Evolutionary conservation across 2,113 vertebrate genomes (phyloP).

Genomic region (Ovibos moschatus): DNA sequence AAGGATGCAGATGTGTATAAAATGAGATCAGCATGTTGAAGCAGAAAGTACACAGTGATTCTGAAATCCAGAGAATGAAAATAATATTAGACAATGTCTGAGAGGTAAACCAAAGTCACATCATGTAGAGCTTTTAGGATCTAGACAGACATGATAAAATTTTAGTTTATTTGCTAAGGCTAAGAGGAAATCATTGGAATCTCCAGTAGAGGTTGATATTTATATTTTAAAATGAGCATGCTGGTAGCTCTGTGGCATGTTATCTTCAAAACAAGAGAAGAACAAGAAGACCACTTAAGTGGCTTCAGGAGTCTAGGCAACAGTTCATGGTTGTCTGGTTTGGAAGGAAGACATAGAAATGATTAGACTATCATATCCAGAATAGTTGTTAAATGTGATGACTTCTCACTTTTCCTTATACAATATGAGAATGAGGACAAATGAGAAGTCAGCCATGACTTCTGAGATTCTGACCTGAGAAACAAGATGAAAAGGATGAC

Average conservation of each 20-base stretch:
- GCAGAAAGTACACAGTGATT: not conserved
- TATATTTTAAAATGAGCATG: not conserved
- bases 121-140: not conserved
- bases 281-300: not conserved
- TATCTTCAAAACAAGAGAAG: not conserved
- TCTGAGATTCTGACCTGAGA: not conserved
- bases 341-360: not conserved
- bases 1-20: not conserved
- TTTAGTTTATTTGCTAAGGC: not conserved
- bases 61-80: not conserved
- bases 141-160: not conserved
- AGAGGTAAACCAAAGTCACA: not conserved
- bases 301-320: not conserved
- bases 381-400: not conserved
- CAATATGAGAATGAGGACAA: not conserved
- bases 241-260: not conserved
- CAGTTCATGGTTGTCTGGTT: not conserved
- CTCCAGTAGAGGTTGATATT: not conserved
- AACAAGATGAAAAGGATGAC: not conserved
- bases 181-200: not conserved
- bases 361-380: not conserved
- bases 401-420: not conserved
- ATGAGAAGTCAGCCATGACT: not conserved
- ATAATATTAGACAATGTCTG: not conserved
- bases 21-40: not conserved